phyloP scores from a whole-genome alignment of 2,113 vertebrate genomes.

The human (Homo sapiens) region DNA sequence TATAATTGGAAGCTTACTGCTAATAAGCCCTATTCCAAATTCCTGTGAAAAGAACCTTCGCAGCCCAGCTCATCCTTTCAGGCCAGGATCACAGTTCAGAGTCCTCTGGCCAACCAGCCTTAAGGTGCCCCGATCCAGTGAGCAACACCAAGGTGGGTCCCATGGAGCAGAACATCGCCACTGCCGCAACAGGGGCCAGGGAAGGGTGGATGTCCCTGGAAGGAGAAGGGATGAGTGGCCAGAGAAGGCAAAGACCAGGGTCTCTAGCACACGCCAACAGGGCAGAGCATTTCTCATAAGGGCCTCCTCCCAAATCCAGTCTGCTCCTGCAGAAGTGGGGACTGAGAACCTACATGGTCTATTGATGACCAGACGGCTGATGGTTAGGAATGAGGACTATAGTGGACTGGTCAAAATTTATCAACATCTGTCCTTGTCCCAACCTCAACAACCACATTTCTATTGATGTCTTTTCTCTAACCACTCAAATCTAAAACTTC shows the following conservation, averaged over 20 bases:
- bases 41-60: not conserved
- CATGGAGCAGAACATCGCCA: not conserved
- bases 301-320: not conserved
- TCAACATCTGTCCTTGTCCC: not conserved
- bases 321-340: not conserved
- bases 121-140: not conserved
- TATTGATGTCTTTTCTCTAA: not conserved
- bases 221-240: not conserved
- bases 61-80: not conserved
- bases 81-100: not conserved
- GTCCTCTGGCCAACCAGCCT: not conserved
- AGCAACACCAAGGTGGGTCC: not conserved
- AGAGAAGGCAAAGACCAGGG: not conserved
- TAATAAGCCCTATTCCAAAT: not conserved
- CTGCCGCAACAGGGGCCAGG: not conserved
- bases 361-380: rapidly evolving
- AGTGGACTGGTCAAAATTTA: not conserved
- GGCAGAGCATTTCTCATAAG: too few species aligned
- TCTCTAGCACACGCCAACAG: not conserved
- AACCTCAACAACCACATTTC: too few species aligned
- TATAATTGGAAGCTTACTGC: too few species aligned
- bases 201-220: not conserved
- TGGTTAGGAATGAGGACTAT: not conserved
- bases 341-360: not conserved
- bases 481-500: not conserved